These are phyloP conservation scores for Drosophila orosa DNA, from an alignment of 1,140 invertebrate species.

Conservation along the genomic window DNA sequence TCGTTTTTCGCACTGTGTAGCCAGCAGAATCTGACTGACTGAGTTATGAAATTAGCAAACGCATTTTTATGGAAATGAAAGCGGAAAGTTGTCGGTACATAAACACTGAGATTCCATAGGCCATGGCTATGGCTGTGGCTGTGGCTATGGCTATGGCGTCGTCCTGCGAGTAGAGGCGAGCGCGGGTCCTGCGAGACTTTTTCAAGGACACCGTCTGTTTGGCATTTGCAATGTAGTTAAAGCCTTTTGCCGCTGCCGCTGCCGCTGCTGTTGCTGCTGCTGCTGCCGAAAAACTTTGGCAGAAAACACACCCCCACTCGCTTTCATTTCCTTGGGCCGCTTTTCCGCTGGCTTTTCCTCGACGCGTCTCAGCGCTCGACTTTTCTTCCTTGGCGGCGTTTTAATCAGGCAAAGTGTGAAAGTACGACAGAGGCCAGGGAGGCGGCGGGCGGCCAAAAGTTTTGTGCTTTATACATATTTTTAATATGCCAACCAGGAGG, in stretches of 20 bases:
- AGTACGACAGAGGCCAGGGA: slow-evolving; percentile 28
- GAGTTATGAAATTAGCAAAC: slow-evolving; percentile 79
- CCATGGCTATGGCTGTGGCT: slow-evolving; percentile 11
- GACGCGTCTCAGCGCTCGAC: background rate
- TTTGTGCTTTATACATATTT: slow-evolving; percentile 60
- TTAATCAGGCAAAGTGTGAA: slow-evolving; percentile 65
- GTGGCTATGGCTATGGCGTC: slow-evolving; percentile 15
- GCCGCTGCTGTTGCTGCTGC: slow-evolving; percentile 1
- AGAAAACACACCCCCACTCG: slow-evolving; percentile 12
- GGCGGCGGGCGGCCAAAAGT: slow-evolving; percentile 30
- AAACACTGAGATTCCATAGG: slow-evolving; percentile 50
- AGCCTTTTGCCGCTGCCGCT: slow-evolving; percentile 63
- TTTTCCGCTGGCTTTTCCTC: slow-evolving; percentile 25
- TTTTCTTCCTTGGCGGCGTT: slow-evolving; percentile 37
- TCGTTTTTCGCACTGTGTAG: background rate
- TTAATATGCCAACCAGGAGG: slow-evolving; percentile 55
- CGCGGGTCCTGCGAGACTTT: slow-evolving; percentile 53
- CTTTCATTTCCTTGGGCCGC: slow-evolving; percentile 32
- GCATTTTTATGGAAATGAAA: slow-evolving; percentile 77
- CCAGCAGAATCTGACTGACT: slow-evolving; percentile 5
- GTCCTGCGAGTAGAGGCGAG: background rate
- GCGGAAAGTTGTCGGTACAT: slow-evolving; percentile 58
- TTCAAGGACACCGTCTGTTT: slow-evolving; percentile 79
- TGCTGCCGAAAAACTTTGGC: slow-evolving; percentile 62
- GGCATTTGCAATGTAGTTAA: slow-evolving; percentile 74